Conservation (phyloP, 1,140 invertebrate species). For the Dendrolimus punctatus region DNA sequence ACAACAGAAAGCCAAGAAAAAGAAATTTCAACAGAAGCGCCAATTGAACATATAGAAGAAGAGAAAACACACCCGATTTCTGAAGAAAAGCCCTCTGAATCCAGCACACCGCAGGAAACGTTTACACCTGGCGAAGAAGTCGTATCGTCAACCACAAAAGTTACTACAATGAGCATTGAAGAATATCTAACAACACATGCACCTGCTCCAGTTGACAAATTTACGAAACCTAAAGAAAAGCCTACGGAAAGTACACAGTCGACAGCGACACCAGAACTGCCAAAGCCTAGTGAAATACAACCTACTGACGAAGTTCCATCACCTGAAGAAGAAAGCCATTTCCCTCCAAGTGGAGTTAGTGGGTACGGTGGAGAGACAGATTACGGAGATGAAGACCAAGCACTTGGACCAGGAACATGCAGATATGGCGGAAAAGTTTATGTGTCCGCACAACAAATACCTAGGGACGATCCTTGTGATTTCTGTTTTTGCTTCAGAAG, state of each 20-base stretch:
- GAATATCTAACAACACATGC: slow-evolving; percentile 28
- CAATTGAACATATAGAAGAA: slow-evolving; percentile 5
- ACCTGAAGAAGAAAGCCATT: slow-evolving; percentile 45
- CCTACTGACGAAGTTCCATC: slow-evolving; percentile 41
- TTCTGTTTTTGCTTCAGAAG: slow-evolving; percentile 98
- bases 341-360: slow-evolving; percentile 55
- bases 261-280: slow-evolving; percentile 24
- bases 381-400: slow-evolving; percentile 80
- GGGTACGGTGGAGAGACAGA: slow-evolving; percentile 76
- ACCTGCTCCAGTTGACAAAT: slow-evolving; percentile 23
- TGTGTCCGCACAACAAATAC: slow-evolving; percentile 95
- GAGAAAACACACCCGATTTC: slow-evolving; percentile 13
- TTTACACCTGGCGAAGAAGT: slow-evolving; percentile 28
- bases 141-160: slow-evolving; percentile 25
- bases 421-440: slow-evolving; percentile 93
- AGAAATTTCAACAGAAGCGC: neutral
- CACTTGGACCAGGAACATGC: slow-evolving; percentile 90
- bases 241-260: slow-evolving; percentile 19
- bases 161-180: slow-evolving; percentile 27
- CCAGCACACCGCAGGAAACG: slow-evolving; percentile 23
- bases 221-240: slow-evolving; percentile 30
- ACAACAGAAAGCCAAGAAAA: neutral
- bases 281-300: slow-evolving; percentile 40
- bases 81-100: slow-evolving; percentile 14
- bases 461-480: slow-evolving; percentile 93